These are phyloP conservation scores for Apocheima hispidaria DNA, from an alignment of 2,888 invertebrate species.

Conservation along the genomic window DNA sequence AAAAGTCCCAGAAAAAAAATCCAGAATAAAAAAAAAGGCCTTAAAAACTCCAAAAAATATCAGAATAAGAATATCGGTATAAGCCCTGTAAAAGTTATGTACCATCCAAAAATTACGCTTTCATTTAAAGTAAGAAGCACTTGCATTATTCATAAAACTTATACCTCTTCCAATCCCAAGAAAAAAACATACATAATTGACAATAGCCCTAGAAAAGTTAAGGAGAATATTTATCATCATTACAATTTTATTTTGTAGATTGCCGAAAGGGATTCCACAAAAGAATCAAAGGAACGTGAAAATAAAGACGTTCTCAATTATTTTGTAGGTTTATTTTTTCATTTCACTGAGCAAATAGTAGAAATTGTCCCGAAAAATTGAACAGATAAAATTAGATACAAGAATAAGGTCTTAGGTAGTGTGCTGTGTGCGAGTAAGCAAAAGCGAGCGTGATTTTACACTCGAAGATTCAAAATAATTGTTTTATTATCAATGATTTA, in stretches of 20 bases:
- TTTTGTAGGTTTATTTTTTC: constrained; percentile 8
- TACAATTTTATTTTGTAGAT: background rate
- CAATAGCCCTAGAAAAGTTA: background rate
- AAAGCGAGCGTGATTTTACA: constrained; percentile 10
- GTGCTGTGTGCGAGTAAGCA: background rate
- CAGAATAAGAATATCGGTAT: no score
- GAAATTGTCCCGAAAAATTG: constrained; percentile 18
- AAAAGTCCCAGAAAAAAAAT: no score
- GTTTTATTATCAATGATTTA: no score
- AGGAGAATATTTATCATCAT: background rate
- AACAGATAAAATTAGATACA: constrained; percentile 20
- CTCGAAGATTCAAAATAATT: background rate
- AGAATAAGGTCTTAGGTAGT: constrained; percentile 4
- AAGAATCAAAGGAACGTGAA: background rate
- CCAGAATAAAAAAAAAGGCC: no score
- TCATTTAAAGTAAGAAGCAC: no score
- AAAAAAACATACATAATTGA: background rate
- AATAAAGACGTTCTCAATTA: constrained; percentile 10
- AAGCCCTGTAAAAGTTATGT: no score
- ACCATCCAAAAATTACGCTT: no score
- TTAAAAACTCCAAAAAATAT: no score
- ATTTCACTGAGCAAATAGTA: constrained; percentile 21
- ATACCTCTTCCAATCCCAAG: background rate
- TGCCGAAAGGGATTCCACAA: constrained; percentile 5
- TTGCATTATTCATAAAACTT: background rate